Evolutionary conservation across 2,888 invertebrate species (phyloP).

Genomic region (Macropis europaea): DNA sequence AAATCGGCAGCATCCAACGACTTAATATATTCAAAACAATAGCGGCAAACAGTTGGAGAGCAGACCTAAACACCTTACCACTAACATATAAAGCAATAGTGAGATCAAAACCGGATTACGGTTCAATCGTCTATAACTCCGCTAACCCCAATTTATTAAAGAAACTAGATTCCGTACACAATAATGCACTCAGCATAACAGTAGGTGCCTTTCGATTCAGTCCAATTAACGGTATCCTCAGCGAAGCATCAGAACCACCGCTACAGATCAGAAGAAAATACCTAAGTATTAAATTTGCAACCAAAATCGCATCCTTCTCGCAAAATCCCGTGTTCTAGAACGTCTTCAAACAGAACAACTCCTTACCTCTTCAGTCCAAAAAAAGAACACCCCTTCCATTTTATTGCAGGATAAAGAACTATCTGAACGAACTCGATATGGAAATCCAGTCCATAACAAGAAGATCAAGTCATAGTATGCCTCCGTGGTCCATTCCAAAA

Average conservation of each 20-base stretch:
- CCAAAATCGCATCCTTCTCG: background rate
- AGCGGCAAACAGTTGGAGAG: background rate
- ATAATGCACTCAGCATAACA: background rate
- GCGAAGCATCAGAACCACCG: background rate
- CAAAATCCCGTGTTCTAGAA: background rate
- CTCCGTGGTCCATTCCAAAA: background rate
- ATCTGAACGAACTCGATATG: background rate
- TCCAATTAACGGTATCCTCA: background rate
- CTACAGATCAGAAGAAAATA: background rate
- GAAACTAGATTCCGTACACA: background rate
- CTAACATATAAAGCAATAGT: background rate
- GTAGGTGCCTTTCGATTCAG: background rate
- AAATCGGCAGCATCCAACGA: background rate
- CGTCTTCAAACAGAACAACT: too few species aligned
- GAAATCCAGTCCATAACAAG: background rate
- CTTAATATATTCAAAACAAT: background rate
- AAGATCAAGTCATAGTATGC: background rate
- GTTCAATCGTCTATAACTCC: background rate
- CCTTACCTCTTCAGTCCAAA: background rate
- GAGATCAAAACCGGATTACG: background rate
- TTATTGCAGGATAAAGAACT: background rate
- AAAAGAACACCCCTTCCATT: background rate
- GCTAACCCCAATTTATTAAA: background rate
- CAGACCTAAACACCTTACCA: background rate
- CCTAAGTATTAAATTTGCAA: background rate